Conservation (phyloP, 1,140 invertebrate genomes). For the Oscheius sp. region DNA sequence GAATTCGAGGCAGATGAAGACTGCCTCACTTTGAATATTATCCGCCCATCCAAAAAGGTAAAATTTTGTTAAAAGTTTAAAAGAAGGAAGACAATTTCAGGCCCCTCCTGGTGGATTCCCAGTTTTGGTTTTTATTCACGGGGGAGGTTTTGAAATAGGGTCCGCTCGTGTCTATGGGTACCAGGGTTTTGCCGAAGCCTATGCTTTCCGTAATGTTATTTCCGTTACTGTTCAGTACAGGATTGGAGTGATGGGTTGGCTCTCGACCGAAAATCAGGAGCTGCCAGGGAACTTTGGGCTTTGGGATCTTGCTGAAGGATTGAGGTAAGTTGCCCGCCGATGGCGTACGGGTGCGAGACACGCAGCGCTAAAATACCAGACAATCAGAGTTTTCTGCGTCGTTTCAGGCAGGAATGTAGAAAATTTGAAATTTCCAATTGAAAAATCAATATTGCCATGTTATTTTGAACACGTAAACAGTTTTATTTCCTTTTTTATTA, state of each 20-base stretch:
- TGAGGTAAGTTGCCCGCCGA: neutral
- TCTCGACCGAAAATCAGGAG: neutral
- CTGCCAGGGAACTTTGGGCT: constrained; percentile 2
- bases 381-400: no score
- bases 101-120: constrained; percentile 62
- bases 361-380: no score
- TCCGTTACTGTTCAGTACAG: constrained; percentile 72
- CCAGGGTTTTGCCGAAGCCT: constrained; percentile 41
- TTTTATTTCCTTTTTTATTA: no score
- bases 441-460: no score
- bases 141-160: constrained; percentile 90
- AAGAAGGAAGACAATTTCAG: no score
- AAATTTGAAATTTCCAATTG: no score
- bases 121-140: constrained; percentile 91
- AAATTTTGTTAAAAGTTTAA: neutral
- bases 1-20: constrained; percentile 72
- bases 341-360: no score
- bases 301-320: constrained; percentile 6
- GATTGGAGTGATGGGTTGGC: constrained; percentile 78
- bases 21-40: constrained; percentile 81
- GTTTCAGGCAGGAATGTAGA: no score
- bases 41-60: constrained; percentile 17
- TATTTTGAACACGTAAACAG: no score
- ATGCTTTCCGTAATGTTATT: constrained; percentile 63
- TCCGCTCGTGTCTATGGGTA: constrained; percentile 88